Evolutionary conservation across 2,113 vertebrate species (phyloP).

Genomic region (Mus musculus): GRCm39 chr13:20253501-20254000

Average conservation of each 20-base stretch:
- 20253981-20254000: neutral
- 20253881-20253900: neutral
- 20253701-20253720: neutral
- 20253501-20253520: neutral
- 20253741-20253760: neutral
- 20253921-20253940: neutral
- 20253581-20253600: neutral
- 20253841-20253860: neutral
- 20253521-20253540: conserved; percentile 3
- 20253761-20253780: neutral
- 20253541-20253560: neutral
- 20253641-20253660: neutral
- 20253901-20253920: neutral
- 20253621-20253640: neutral
- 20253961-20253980: neutral
- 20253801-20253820: neutral
- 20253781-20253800: neutral
- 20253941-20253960: neutral
- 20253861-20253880: neutral
- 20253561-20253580: neutral
- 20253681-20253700: neutral
- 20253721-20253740: neutral
- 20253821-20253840: neutral
- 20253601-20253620: neutral
- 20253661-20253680: neutral